Evolutionary conservation across 2,113 vertebrate genomes (phyloP).

Genomic region (Motacilla tschutschensis): DNA sequence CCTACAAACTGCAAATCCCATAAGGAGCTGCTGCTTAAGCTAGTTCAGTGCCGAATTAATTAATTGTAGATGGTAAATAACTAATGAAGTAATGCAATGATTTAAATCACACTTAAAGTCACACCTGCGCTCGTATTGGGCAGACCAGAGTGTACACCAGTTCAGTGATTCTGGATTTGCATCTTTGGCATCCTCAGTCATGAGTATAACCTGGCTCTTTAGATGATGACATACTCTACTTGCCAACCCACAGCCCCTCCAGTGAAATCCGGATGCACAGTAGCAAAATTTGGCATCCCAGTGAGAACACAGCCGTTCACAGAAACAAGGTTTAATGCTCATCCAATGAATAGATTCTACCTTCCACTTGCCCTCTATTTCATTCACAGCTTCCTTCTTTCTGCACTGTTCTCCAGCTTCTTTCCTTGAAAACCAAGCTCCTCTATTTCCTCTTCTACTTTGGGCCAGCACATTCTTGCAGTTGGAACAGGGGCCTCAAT

Average conservation of each 20-base stretch:
- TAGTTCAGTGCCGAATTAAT: neutral
- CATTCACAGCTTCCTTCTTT: neutral
- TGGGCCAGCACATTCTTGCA: neutral
- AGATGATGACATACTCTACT: neutral
- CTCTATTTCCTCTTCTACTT: neutral
- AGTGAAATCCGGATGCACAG: neutral
- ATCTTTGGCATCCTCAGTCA: neutral
- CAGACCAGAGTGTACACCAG: fast-evolving
- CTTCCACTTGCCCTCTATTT: neutral
- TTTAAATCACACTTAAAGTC: neutral
- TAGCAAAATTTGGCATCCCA: neutral
- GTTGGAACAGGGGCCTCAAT: neutral
- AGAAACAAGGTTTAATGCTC: neutral
- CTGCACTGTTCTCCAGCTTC: neutral
- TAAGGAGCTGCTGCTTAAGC: neutral
- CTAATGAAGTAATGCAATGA: neutral
- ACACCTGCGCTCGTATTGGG: fast-evolving
- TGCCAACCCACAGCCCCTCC: neutral
- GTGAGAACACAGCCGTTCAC: neutral
- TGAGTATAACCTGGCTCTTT: neutral
- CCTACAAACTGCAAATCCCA: neutral
- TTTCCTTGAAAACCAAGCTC: neutral
- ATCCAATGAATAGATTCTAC: neutral
- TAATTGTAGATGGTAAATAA: neutral
- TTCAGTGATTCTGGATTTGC: too few species aligned